These are phyloP conservation scores for Lycocerus yunnanus DNA, from an alignment of 2,888 invertebrate genomes.

Conservation along the genomic window DNA sequence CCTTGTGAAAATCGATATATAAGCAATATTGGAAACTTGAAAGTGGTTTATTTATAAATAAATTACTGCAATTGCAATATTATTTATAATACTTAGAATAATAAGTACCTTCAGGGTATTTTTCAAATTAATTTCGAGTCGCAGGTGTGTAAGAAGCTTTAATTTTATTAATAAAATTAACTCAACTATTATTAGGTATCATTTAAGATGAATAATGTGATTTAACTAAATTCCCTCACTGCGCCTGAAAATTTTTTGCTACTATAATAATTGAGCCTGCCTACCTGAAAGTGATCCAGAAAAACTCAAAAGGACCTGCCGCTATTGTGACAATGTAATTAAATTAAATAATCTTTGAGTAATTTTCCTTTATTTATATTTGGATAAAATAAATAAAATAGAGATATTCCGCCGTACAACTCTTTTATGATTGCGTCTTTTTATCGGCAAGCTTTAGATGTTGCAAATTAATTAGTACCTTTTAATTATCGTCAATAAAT, in stretches of 20 bases:
- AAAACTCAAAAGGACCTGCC: background rate
- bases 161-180: background rate
- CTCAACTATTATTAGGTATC: background rate
- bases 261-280: background rate
- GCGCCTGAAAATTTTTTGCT: background rate
- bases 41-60: background rate
- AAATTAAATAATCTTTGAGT: background rate
- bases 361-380: background rate
- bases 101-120: background rate
- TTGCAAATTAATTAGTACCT: background rate
- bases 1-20: background rate
- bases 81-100: background rate
- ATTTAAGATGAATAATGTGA: background rate
- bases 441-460: background rate
- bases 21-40: background rate
- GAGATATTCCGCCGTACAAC: background rate
- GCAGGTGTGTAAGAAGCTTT: background rate
- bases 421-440: background rate
- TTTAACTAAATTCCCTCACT: background rate
- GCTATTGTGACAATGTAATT: background rate
- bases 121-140: background rate
- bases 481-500: background rate
- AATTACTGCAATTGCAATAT: background rate
- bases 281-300: background rate
- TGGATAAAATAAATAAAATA: background rate